Percentiles rank a stretch among this genome's conserved stretches.
phyloP scores from a whole-genome alignment of 2,888 invertebrate species.

The Neria commutata region DNA sequence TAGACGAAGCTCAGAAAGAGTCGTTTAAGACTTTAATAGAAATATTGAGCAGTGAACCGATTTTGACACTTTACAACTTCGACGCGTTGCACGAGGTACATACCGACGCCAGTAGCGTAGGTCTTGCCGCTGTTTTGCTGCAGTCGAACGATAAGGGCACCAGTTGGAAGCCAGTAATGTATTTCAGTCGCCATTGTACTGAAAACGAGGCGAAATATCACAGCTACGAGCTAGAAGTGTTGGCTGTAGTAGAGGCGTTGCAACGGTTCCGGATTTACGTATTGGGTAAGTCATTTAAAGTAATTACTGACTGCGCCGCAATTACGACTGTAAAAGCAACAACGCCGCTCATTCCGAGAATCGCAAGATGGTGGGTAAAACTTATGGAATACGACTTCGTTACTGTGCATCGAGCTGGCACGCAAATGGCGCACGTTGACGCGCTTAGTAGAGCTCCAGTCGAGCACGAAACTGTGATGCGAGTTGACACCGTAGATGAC shows the following conservation, averaged over 20 bases:
- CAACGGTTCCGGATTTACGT: slow-evolving; percentile 50
- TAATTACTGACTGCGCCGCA: slow-evolving; percentile 24
- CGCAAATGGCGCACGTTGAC: slow-evolving; percentile 22
- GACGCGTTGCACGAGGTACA: background rate
- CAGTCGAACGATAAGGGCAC: slow-evolving; percentile 13
- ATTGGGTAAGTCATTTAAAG: slow-evolving; percentile 35
- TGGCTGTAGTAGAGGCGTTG: slow-evolving; percentile 47
- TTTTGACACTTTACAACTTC: background rate
- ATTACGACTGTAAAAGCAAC: background rate
- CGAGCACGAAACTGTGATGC: background rate
- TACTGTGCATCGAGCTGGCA: slow-evolving; percentile 12
- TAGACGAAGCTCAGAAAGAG: slow-evolving; percentile 4
- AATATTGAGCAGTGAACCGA: slow-evolving; percentile 6
- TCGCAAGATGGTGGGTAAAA: background rate
- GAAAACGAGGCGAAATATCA: slow-evolving; percentile 31
- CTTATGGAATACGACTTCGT: background rate
- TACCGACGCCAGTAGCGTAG: slow-evolving; percentile 14
- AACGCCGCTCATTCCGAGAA: background rate
- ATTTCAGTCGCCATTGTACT: slow-evolving; percentile 26
- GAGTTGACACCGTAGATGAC: slow-evolving; percentile 6
- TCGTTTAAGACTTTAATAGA: slow-evolving; percentile 9
- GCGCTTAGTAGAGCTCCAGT: slow-evolving; percentile 17
- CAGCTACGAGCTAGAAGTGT: slow-evolving; percentile 49
- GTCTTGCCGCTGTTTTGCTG: slow-evolving; percentile 9
- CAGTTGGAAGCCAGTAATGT: slow-evolving; percentile 21